Conservation (phyloP, 2,113 vertebrate species). For the Oncorhynchus masou region DNA sequence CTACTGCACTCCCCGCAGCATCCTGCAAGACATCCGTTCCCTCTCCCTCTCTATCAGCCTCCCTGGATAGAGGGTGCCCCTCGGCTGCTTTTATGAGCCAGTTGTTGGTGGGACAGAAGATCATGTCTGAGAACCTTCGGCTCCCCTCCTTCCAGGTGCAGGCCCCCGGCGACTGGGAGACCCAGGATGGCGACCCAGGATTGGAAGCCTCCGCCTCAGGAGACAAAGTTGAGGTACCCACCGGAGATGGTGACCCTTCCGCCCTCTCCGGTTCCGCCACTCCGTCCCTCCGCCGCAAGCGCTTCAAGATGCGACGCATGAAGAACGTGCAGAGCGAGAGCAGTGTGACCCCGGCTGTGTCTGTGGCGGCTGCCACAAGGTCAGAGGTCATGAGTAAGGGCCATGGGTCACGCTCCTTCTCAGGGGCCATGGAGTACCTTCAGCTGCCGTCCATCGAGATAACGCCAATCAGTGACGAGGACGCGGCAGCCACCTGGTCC, state of each 20-base stretch:
- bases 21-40: background rate
- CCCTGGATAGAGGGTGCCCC: background rate
- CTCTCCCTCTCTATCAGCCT: background rate
- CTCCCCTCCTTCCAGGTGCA: constrained; percentile 85
- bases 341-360: constrained; percentile 52
- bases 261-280: constrained; percentile 87
- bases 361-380: background rate
- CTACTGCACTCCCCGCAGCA: background rate
- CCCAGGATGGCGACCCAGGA: constrained; percentile 43
- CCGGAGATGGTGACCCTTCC: constrained; percentile 43
- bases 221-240: background rate
- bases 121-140: constrained; percentile 86
- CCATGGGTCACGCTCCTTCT: constrained; percentile 56
- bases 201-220: constrained; percentile 16
- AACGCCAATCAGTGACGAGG: constrained; percentile 97
- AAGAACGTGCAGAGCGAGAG: constrained; percentile 81
- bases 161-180: constrained; percentile 67
- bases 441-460: constrained; percentile 97
- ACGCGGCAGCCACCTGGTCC: constrained; percentile 83
- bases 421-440: constrained; percentile 86
- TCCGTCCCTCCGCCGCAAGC: constrained; percentile 86
- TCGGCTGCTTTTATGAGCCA: background rate
- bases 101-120: constrained; percentile 27
- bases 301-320: constrained; percentile 89
- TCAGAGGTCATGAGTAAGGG: background rate